Percentiles rank a stretch among this genome's conserved stretches.
These are phyloP conservation scores for Okamejei kenojei DNA, from an alignment of 2,797 vertebrate genomes.

Conservation along the genomic window DNA sequence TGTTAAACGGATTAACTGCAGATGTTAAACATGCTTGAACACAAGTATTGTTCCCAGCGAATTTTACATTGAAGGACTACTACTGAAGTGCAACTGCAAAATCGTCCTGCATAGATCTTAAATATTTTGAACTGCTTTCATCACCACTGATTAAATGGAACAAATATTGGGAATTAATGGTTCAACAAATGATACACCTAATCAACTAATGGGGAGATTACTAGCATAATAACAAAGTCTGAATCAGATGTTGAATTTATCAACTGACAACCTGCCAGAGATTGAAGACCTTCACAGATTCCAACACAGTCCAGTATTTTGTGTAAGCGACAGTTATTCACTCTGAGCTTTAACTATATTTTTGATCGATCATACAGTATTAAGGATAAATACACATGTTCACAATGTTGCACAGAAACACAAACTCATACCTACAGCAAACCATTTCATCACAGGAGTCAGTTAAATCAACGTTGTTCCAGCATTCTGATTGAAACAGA, in stretches of 20 bases:
- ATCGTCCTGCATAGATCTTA: not conserved
- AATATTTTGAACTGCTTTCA: not conserved
- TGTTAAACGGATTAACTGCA: not conserved
- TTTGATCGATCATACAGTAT: not conserved
- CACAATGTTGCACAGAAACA: conserved; percentile 42
- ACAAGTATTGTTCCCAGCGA: not conserved
- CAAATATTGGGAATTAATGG: not conserved
- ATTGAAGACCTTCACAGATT: too few species aligned
- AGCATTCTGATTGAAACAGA: conserved; percentile 52
- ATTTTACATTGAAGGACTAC: not conserved
- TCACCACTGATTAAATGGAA: not conserved
- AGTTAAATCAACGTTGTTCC: conserved; percentile 47
- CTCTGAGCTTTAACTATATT: not conserved
- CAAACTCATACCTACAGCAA: conserved; percentile 44
- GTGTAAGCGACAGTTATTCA: not conserved
- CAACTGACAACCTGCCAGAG: too few species aligned
- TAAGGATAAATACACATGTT: conserved; percentile 43
- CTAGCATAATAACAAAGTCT: not conserved
- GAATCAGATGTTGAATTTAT: not conserved
- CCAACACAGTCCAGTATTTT: too few species aligned
- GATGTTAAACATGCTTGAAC: not conserved
- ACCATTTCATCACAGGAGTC: conserved; percentile 52
- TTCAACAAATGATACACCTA: not conserved
- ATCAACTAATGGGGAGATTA: not conserved
- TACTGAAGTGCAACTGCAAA: not conserved